phyloP scores from a whole-genome alignment of 2,888 invertebrate species.

The Stenoptilia bipunctidactyla region DNA sequence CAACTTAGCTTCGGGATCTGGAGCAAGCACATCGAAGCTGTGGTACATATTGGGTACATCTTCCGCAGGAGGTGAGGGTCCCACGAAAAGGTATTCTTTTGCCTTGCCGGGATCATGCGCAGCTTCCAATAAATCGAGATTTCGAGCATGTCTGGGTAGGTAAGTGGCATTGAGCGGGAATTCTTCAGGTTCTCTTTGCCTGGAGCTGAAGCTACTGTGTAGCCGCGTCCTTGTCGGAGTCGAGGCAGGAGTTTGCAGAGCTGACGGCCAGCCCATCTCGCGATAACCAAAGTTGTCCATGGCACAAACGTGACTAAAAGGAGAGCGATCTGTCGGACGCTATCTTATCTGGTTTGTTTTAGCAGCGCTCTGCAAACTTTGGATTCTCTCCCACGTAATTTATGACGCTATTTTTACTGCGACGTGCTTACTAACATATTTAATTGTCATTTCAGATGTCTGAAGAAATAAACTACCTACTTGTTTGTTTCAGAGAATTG shows the following conservation, averaged over 20 bases:
- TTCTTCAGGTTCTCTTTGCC: conserved; percentile 56
- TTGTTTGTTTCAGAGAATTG: too few species aligned
- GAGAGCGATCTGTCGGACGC: conserved; percentile 12
- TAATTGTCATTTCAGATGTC: background rate
- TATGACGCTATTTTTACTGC: conserved; percentile 49
- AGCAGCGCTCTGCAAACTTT: conserved; percentile 30
- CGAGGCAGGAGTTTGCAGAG: conserved; percentile 39
- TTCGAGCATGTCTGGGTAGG: conserved; percentile 34
- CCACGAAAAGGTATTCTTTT: conserved; percentile 83
- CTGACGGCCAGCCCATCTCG: conserved; percentile 66
- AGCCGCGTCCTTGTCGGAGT: conserved; percentile 38
- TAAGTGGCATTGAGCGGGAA: conserved; percentile 66
- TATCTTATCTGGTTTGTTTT: conserved; percentile 57
- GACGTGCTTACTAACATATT: conserved; percentile 23
- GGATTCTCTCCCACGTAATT: conserved; percentile 47
- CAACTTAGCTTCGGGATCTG: conserved; percentile 77
- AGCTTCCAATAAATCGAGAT: conserved; percentile 71
- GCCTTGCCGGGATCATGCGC: conserved; percentile 64
- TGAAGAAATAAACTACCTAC: too few species aligned
- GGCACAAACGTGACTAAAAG: conserved; percentile 37
- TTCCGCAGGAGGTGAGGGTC: conserved; percentile 84
- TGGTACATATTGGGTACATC: conserved; percentile 84
- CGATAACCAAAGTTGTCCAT: conserved; percentile 77
- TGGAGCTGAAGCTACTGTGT: conserved; percentile 55
- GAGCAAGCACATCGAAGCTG: conserved; percentile 78